Conservation (phyloP, 2,888 invertebrate species). For the Coleophora deauratella region DNA sequence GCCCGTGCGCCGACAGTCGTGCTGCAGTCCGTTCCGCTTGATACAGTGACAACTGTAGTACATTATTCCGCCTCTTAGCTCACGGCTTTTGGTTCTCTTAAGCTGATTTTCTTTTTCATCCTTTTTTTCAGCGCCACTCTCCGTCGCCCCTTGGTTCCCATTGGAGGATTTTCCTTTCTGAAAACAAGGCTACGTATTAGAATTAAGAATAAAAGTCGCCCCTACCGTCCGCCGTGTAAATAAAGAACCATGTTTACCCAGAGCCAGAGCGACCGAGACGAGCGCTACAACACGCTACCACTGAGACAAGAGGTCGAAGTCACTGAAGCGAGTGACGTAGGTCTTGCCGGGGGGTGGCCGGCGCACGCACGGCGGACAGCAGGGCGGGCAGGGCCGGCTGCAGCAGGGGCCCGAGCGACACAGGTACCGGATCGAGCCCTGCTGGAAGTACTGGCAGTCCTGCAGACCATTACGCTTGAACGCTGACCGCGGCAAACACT, state of each 20-base stretch:
- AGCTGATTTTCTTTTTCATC: slow-evolving; percentile 58
- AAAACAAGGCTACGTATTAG: slow-evolving; percentile 17
- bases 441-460: slow-evolving; percentile 68
- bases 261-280: slow-evolving; percentile 27
- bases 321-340: slow-evolving; percentile 65
- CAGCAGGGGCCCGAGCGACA: slow-evolving; percentile 52
- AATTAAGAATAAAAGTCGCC: not conserved
- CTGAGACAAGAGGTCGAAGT: slow-evolving; percentile 62
- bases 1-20: slow-evolving; percentile 70
- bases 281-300: slow-evolving; percentile 43
- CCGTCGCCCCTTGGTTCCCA: slow-evolving; percentile 36
- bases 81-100: slow-evolving; percentile 65
- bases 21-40: slow-evolving; percentile 75
- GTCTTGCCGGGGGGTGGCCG: slow-evolving; percentile 64
- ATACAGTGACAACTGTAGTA: slow-evolving; percentile 74
- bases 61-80: slow-evolving; percentile 70
- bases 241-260: slow-evolving; percentile 41
- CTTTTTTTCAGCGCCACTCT: slow-evolving; percentile 51
- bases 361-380: slow-evolving; percentile 64
- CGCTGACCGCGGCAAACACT: slow-evolving; percentile 66
- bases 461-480: slow-evolving; percentile 71
- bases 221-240: slow-evolving; percentile 46
- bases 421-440: slow-evolving; percentile 65
- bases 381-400: slow-evolving; percentile 48
- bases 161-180: slow-evolving; percentile 45